Evolutionary conservation across 2,797 vertebrate genomes (phyloP), one percentile per base, ranked within the genome.

Genomic region (Gymnoscopelus microlampas): DNA sequence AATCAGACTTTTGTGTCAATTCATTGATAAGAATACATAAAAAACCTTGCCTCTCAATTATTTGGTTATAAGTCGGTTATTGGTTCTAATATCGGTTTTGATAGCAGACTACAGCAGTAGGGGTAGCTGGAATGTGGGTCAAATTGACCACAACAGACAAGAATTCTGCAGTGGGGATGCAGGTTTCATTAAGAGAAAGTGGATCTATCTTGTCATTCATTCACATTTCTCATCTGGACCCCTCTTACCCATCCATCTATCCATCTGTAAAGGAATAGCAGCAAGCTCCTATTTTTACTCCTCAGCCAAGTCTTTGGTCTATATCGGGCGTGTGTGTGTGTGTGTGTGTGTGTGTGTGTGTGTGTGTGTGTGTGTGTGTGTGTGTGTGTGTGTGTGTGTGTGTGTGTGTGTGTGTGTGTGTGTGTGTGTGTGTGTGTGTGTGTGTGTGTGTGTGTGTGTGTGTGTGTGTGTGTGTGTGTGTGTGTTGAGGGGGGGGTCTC

Each of bases 121-220:
- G 73, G 74, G 53, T 14, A 70, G 67, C 47, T 56, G 71, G 81
- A 84, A 90, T 91, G 76, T 88, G 88, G 88, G 87, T 90, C 88
- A 87, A 29, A 74, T 82, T 77, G 49, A 54, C 72, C 66, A 65
- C 80, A 47, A 55, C 68, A 8, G 63, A 15, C 60, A 44, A 56
- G 60, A 55, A 57, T 66, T 50, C 78, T 53, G 39, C 39, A 9
- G 60, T 68, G 62, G 56, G 19, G 19, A 64, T 49, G 67, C 79
- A 88, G 84, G 86, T 84, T 76, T 74, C 68, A 65, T 67, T 56
- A 58, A 73, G 59, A 76, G 50, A 74, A 76, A 78, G 63, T 44
- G 19, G 19, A 60, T 73, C 44, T 12, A 50, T 60, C 70, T 74
- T 58, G 5, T 76, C 61, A 68, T 82, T 81, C 76, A 77, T 80